Base-by-base conservation (phyloP, 2,113 vertebrate genomes). In the Peromyscus maniculatus region DNA sequence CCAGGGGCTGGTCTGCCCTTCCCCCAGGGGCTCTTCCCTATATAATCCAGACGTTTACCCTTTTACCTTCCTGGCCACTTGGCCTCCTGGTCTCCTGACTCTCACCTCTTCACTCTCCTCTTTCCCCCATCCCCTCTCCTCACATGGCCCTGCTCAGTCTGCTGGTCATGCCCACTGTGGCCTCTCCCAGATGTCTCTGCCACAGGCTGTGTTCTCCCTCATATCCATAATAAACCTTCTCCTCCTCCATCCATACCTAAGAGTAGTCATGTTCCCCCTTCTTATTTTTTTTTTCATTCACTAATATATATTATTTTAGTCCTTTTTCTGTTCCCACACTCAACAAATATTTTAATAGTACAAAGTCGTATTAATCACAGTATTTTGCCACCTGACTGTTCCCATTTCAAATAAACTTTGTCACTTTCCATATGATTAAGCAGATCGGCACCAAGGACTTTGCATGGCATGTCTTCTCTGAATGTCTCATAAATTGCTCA, bases 321-420 rank as follows among this genome's bases (percentile, higher is more conserved):
- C 3, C 79, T 91, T 74, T 77, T 79, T 55, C 82, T 91, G 21
- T 78, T 39, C 36, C 49, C 52, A n/a, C 55, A 36, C 19, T 77
- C 57, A 89, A n/a, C n/a, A 94, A 71, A 80, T 74, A 91, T 66
- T 89, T 96, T 77, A 72, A 62, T 15, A 74, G 75, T 72, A 80
- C 52, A 62, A 36, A 8, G 15, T 87, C 46, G 52, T 75, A 43
- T 82, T 75, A 93, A 46, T 78, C 72, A 87, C 33, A 66, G 15
- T 49, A 36, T 71, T 89, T 89, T 96, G 66, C 59, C 95, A 72
- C 7, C 11, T 86, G 57, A 75, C 2, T 79, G 43, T 67, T 49
- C 49, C 39, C 26, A 59, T 12, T 87, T 94, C 83, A 93, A 93
- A 77, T 86, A 66, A 90, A 79, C 26, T 67, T 69, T n/a, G 24